phyloP scores from a whole-genome alignment of 1,140 invertebrate species.

The Zophobas morio region DNA sequence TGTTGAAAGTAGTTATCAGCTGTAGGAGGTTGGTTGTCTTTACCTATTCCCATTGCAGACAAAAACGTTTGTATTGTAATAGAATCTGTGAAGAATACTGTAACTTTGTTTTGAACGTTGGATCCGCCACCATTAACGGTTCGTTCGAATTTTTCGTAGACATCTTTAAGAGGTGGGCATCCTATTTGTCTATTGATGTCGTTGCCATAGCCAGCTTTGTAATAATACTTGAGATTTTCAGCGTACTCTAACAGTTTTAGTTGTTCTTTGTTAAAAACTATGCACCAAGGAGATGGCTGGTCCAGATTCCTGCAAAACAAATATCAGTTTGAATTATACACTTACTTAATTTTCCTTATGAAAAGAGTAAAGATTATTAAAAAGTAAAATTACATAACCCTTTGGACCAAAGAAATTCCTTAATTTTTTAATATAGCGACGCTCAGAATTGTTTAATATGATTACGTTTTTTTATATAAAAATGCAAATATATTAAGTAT shows the following conservation, averaged over 20 bases:
- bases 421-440: too few species aligned
- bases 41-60: conserved; percentile 77
- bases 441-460: too few species aligned
- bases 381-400: too few species aligned
- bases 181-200: conserved; percentile 76
- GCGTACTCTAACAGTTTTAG: conserved; percentile 82
- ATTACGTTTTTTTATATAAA: too few species aligned
- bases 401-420: too few species aligned
- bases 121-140: conserved; percentile 67
- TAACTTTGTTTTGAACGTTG: conserved; percentile 70
- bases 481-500: too few species aligned
- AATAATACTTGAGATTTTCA: conserved; percentile 86
- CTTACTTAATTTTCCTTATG: too few species aligned
- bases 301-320: conserved; percentile 68
- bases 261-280: conserved; percentile 80
- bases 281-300: conserved; percentile 81
- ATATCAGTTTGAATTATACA: background rate
- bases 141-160: conserved; percentile 79
- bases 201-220: conserved; percentile 82
- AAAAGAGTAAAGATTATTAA: too few species aligned
- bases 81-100: conserved; percentile 84
- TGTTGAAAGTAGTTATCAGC: conserved; percentile 77
- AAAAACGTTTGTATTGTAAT: conserved; percentile 75
- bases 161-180: conserved; percentile 82
- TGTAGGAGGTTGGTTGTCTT: conserved; percentile 75